A percentile compares a stretch with the other conserved stretches of the same genome.
These are phyloP conservation scores for Deroptyus accipitrinus DNA, from an alignment of 2,113 vertebrate species.

Conservation along the genomic window DNA sequence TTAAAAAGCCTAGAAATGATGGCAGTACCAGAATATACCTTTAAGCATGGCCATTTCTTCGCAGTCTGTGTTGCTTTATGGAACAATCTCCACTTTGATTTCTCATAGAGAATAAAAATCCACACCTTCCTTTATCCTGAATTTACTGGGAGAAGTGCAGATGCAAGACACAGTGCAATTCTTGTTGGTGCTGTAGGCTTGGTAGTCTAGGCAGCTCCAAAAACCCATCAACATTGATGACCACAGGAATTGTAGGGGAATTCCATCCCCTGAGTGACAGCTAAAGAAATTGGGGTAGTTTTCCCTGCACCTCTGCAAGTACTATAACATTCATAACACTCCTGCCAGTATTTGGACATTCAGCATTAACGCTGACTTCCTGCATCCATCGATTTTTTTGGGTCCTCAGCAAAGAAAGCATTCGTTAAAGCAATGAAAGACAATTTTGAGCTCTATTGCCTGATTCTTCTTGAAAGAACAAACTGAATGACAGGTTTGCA, in stretches of 20 bases:
- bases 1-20: neutral
- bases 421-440: neutral
- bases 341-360: neutral
- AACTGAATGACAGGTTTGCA: neutral
- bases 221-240: neutral
- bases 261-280: neutral
- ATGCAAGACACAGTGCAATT: neutral
- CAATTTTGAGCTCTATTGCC: neutral
- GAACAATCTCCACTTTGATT: neutral
- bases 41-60: neutral
- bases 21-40: neutral
- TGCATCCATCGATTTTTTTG: neutral
- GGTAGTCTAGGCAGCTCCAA: neutral
- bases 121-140: neutral
- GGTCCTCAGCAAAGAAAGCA: neutral
- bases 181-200: neutral
- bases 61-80: neutral
- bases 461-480: neutral
- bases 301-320: neutral
- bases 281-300: neutral
- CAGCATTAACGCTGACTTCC: neutral
- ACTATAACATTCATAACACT: neutral
- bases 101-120: neutral
- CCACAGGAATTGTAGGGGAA: neutral
- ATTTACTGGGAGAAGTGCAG: neutral